Evolutionary conservation across 2,797 vertebrate genomes (phyloP).

Genomic region (Notolabrus celidotus): DNA sequence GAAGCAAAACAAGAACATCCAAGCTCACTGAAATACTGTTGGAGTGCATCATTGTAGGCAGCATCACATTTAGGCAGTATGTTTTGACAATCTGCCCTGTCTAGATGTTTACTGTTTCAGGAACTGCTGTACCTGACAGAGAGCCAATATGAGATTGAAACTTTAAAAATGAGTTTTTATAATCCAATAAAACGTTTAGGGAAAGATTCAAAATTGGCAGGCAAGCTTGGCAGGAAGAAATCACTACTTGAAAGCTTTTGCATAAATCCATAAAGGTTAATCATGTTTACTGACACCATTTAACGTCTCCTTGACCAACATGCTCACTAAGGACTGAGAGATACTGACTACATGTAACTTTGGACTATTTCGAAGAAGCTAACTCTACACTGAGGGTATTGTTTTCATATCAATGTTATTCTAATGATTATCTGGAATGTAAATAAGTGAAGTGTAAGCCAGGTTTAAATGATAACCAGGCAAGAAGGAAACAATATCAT

Average conservation of each 20-base stretch:
- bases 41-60: background rate
- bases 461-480: too few species aligned
- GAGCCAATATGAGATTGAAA: background rate
- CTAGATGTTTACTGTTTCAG: background rate
- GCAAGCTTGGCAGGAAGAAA: background rate
- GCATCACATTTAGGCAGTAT: background rate
- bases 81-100: background rate
- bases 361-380: background rate
- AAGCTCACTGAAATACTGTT: background rate
- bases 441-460: too few species aligned
- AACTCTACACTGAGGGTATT: too few species aligned
- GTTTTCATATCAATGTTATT: too few species aligned
- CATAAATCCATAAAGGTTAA: background rate
- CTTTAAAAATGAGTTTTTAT: background rate
- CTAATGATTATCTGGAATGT: too few species aligned
- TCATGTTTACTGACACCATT: background rate
- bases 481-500: too few species aligned
- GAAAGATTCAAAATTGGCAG: too few species aligned
- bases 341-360: background rate
- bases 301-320: background rate
- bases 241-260: background rate
- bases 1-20: background rate
- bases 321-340: background rate
- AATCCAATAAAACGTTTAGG: too few species aligned
- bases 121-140: background rate